These are phyloP conservation scores for Bombylius discolor DNA, from an alignment of 2,888 invertebrate species.

Conservation along the genomic window DNA sequence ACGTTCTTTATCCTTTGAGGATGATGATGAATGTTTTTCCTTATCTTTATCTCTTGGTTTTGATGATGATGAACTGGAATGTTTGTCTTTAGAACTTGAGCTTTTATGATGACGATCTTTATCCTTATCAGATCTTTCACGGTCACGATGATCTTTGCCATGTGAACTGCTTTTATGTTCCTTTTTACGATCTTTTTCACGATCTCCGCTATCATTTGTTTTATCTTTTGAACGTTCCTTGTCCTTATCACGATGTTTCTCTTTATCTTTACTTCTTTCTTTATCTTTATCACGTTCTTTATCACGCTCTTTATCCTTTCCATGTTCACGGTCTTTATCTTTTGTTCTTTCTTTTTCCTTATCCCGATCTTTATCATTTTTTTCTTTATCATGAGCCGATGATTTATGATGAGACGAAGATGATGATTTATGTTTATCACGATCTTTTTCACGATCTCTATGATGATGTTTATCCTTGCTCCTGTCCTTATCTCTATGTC, in stretches of 20 bases:
- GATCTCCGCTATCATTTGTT: conserved; percentile 20
- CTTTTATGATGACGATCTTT: conserved; percentile 25
- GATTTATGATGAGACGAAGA: conserved; percentile 25
- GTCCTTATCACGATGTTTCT: conserved; percentile 34
- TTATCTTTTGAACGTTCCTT: conserved; percentile 21
- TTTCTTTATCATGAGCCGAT: conserved; percentile 31
- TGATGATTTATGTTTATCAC: conserved; percentile 33
- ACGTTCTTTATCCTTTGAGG: conserved; percentile 24
- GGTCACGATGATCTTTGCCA: conserved; percentile 4
- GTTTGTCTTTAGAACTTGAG: conserved; percentile 34
- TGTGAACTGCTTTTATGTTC: conserved; percentile 32
- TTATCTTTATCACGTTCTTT: conserved; percentile 18
- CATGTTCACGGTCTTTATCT: conserved; percentile 26
- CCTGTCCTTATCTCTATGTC: conserved; percentile 37
- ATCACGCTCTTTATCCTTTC: conserved; percentile 25
- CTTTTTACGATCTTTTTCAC: conserved; percentile 28
- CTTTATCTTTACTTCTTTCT: conserved; percentile 28
- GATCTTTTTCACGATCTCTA: conserved; percentile 27
- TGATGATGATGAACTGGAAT: conserved; percentile 32
- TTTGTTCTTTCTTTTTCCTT: conserved; percentile 14
- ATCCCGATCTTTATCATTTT: conserved; percentile 29
- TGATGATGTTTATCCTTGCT: conserved; percentile 37
- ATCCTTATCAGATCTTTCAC: conserved; percentile 12
- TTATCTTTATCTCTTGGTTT: conserved; percentile 28
- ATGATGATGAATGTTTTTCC: conserved; percentile 29